phyloP scores from a whole-genome alignment of 2,888 invertebrate species.

The Bruchidius siliquastri region DNA sequence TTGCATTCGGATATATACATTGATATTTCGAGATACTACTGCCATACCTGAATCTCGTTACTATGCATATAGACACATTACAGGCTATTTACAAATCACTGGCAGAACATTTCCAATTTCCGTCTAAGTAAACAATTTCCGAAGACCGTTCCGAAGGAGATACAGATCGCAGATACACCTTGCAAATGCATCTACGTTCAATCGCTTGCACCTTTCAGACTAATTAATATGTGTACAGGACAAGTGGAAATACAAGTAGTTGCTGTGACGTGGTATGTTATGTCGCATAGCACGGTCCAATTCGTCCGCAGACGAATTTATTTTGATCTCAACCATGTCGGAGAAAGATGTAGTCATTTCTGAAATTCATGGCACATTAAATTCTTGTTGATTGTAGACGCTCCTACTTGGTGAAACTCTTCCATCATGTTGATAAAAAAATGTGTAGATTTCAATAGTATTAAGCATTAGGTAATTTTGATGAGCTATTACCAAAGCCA shows the following conservation, averaged over 20 bases:
- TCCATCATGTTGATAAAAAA: too few species aligned
- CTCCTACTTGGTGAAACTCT: too few species aligned
- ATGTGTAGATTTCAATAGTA: too few species aligned
- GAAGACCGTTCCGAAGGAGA: not conserved
- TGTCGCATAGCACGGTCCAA: not conserved
- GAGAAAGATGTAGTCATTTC: too few species aligned
- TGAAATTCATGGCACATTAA: too few species aligned
- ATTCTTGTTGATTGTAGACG: too few species aligned
- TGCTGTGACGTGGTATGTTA: not conserved
- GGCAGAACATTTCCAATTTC: not conserved
- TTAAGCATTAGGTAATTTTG: too few species aligned
- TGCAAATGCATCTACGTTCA: not conserved
- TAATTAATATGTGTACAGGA: not conserved
- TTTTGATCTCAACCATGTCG: too few species aligned
- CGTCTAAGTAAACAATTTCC: not conserved
- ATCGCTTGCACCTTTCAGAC: not conserved
- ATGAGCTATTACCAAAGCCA: too few species aligned
- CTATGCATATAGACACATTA: not conserved
- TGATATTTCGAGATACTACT: not conserved
- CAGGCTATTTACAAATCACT: not conserved
- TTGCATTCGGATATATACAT: not conserved
- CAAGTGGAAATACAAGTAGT: not conserved
- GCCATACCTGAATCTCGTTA: not conserved
- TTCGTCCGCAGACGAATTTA: too few species aligned
- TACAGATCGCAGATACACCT: not conserved